Evolutionary conservation across 2,888 invertebrate species (phyloP), one percentile per base, ranked within the genome.

Genomic region (Ethmia dodecea): DNA sequence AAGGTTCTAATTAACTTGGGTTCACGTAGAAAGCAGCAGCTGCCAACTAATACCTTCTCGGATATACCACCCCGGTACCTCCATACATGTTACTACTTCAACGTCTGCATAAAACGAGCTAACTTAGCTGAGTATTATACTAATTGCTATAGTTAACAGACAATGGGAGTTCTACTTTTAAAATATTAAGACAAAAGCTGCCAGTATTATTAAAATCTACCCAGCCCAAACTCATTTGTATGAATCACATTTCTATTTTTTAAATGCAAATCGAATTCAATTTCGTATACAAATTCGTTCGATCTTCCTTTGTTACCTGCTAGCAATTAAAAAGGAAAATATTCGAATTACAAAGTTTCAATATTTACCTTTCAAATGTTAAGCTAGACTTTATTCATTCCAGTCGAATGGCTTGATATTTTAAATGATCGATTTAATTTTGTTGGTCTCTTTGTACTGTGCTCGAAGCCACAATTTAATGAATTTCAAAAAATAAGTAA

Each of bases 1-100:
- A 65, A 60, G 59, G 66, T 71, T 70, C 74, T 77, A 79, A 83
- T 83, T 81, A 78, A 78, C 71, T 77, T 61, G 49, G 62, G 63
- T 52, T 58, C 63, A 60, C 60, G 63, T 59, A 29, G 52, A 55
- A 52, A 55, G 49, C 53, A 65, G 51, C 71, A 75, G 73, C 61
- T 73, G 74, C 60, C 51, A 58, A 61, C 54, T 69, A 65, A 69
- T 63, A 54, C 47, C 58, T 55, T 46, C 52, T 59, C 43, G 52
- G 55, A 58, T 60, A 64, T 65, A 58, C 40, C 35, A 36, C 44
- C 58, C 53, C 62, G 54, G 61, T 61, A 60, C 47, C 49, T 43
- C 32, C 31, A 33, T 44, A 33, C 34, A 43, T 38, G 43, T 27
- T 30, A n/a, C 16, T 12, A 31, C 42, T 26, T 43, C 37, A 36